Percentiles rank a stretch among this genome's conserved stretches.
Conservation (phyloP, 2,888 invertebrate genomes). For the Yponomeuta plumbellus region DNA sequence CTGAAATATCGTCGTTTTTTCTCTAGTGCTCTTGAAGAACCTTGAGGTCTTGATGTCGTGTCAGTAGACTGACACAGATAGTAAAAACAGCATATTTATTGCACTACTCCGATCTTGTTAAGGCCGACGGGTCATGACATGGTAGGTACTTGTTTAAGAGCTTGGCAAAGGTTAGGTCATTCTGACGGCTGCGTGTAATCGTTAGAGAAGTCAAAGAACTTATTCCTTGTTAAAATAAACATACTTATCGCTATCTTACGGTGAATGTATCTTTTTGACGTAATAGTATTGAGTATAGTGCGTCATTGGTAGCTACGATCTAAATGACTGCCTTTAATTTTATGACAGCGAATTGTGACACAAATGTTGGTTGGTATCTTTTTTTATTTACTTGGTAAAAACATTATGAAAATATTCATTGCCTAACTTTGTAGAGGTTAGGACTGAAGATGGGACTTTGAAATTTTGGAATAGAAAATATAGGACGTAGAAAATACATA, state of each 20-base stretch:
- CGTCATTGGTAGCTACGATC: neutral
- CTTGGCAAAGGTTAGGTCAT: neutral
- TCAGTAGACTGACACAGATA: neutral
- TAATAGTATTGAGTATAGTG: neutral
- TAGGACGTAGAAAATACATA: no score
- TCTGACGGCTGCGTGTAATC: neutral
- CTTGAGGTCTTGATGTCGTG: no score
- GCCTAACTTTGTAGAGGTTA: no score
- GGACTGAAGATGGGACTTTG: no score
- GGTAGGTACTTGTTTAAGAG: neutral
- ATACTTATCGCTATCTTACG: neutral
- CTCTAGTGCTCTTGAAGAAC: no score
- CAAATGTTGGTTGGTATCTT: neutral
- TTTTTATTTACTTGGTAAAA: no score
- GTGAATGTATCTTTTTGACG: constrained; percentile 1
- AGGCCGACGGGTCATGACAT: neutral
- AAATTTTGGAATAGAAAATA: no score
- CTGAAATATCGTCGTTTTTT: no score
- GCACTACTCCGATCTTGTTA: neutral
- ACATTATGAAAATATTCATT: no score
- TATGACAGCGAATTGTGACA: neutral
- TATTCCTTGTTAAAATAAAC: neutral
- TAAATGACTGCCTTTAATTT: neutral
- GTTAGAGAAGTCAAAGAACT: neutral
- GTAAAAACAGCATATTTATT: no score